Evolutionary conservation across 2,797 vertebrate genomes (phyloP), one percentile per base, ranked within the genome.

Genomic region (Cuniculus paca): DNA sequence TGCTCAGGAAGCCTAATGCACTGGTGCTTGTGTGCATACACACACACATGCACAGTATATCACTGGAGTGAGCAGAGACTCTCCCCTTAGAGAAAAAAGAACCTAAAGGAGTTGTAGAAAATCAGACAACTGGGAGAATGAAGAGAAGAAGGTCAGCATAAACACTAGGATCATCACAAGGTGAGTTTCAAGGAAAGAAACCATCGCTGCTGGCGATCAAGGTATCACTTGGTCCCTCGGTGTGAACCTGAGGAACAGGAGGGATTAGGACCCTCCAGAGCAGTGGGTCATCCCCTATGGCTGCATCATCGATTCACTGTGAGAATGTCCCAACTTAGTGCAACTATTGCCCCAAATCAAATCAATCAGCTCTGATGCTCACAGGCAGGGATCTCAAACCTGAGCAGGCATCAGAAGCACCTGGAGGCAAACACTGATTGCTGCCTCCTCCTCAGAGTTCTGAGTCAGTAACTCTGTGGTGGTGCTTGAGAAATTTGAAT

Each of bases 181-280:
- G 52, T 78, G 74, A 80, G 42, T 50, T 88, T 63, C 81, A 91
- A 91, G 52, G 65, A 81, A 45, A 63, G 14, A 63, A 63, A 89
- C 78, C 56, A 31, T 8, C 39, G 13, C 28, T 39, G 39, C 31
- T 60, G 36, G 72, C 84, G 78, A 79, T 90, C 54, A 58, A 58
- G 65, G 34, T 70, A 34, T 78, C 26, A 19, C 48, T 50, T n/a
- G 28, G 81, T 9, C 36, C 50, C 65, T 7, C 31, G 63, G 92
- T 50, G 52, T 58, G 61, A 0, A 54, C 84, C 52, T 56, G 74
- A 65, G 31, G 58, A 65, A 39, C 17, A 8, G 22, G 28, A 81
- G 88, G 80, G 70, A 42, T 16, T 11, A 56, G 83, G 52, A 54
- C 48, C 36, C 54, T 70, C 39, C 28, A 16, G n/a, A 36, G 77